Base-by-base conservation (phyloP, 2,888 invertebrate species). In the Rhamphomyia laevipes region DNA sequence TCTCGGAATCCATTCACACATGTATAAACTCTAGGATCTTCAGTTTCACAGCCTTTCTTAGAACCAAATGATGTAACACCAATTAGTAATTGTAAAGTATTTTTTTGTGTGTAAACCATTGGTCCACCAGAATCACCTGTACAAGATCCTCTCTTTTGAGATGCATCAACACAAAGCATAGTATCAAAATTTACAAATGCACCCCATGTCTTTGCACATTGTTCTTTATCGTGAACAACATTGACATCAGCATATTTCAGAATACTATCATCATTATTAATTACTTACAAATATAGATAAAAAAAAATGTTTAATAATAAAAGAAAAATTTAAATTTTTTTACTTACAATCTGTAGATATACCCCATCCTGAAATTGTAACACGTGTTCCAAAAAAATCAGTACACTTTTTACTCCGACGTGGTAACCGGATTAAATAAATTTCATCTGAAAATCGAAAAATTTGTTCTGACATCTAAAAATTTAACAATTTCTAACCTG, bases 61-160 rank as follows among this genome's bases (percentile, higher is more conserved):
- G 65, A 65, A 16, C 69, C 69, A 46, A 68, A 68, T 2, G 68
- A 68, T 6, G 66, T 69, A 18, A 68, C 53, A 1, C 68, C 68
- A 40, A 68, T 59, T 11, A 68, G 7, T 23, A 10, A n/a, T 38
- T 38, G 15, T n/a, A 11, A 10, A 27, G 2, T 3, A 42, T 61
- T 58, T 2, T 66, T 60, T n/a, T 38, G 10, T 46, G 61, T 66
- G 30, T 63, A 51, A 17, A 65, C 67, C 44, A 68, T 52, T 38
- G 38, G 38, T 9, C 38, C 38, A 38, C 38, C 38, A 9, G 38
- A 38, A 38, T 38, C 38, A 38, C 38, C 38, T 9, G 16, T 9
- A 17, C 38, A 38, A n/a, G n/a, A 6, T 3, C 16, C 15, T 38
- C 16, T 16, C 10, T 11, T 17, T 9, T 10, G 13, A 9, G 10